Evolutionary conservation across 2,888 invertebrate genomes (phyloP).

Genomic region (Mythimna lalbum): DNA sequence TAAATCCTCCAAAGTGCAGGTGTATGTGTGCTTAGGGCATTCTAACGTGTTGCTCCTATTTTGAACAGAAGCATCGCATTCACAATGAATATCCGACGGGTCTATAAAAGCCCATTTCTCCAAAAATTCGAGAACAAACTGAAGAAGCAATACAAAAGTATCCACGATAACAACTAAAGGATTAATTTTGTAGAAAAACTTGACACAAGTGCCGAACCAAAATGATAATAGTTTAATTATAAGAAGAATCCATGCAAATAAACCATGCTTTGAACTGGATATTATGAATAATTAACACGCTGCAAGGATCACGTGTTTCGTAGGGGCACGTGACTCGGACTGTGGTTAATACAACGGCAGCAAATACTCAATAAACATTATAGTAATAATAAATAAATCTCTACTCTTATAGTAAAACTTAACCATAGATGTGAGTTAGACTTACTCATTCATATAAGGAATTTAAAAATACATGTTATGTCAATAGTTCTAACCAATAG

Average conservation of each 20-base stretch:
- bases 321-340: slow-evolving; percentile 29
- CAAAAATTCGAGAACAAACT: neutral
- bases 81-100: no score
- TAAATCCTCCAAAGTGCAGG: no score
- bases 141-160: neutral
- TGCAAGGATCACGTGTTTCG: slow-evolving; percentile 42
- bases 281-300: slow-evolving; percentile 36
- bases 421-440: neutral
- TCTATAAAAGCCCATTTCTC: no score
- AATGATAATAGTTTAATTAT: slow-evolving; percentile 1
- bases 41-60: no score
- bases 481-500: neutral
- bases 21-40: no score
- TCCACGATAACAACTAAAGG: neutral
- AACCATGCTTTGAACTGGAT: slow-evolving; percentile 37
- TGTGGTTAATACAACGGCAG: slow-evolving; percentile 35
- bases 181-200: neutral
- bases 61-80: no score
- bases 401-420: slow-evolving; percentile 24
- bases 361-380: slow-evolving; percentile 18
- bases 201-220: neutral
- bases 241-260: slow-evolving; percentile 22
- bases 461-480: slow-evolving; percentile 34
- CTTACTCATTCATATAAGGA: slow-evolving; percentile 22
- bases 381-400: slow-evolving; percentile 12